A percentile compares a stretch with the other conserved stretches of the same genome.
These are phyloP conservation scores for Cepaea nemoralis DNA, from an alignment of 1,140 invertebrate species.

Conservation along the genomic window DNA sequence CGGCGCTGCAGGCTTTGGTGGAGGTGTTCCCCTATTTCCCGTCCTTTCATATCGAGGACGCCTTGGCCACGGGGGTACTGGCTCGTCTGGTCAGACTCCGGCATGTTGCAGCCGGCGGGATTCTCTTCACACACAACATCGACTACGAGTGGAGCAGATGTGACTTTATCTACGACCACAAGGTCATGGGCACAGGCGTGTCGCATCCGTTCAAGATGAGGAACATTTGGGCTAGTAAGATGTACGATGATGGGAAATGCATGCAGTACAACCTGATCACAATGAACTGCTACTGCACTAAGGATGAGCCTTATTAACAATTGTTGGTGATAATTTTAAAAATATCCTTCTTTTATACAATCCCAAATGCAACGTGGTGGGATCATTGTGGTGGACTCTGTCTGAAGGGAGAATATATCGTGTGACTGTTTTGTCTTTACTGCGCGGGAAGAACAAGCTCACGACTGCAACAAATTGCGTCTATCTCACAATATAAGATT, in stretches of 20 bases:
- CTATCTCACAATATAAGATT: too few species aligned
- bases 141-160: constrained; percentile 3
- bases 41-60: constrained; percentile 70
- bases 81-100: constrained; percentile 44
- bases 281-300: neutral
- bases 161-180: constrained; percentile 28
- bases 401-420: too few species aligned
- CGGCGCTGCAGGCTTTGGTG: constrained; percentile 50
- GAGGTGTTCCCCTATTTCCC: constrained; percentile 54
- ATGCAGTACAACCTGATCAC: neutral
- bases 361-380: too few species aligned
- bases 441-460: too few species aligned
- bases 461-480: too few species aligned
- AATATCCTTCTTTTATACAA: too few species aligned
- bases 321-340: too few species aligned
- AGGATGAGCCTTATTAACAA: neutral
- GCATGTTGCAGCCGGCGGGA: constrained; percentile 36
- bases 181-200: constrained; percentile 14
- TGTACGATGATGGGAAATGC: neutral
- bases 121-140: constrained; percentile 27
- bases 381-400: too few species aligned
- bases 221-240: neutral
- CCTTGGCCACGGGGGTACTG: constrained; percentile 71
- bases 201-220: neutral
- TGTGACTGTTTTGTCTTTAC: too few species aligned